Evolutionary conservation across 2,113 vertebrate species (phyloP), one percentile per base, ranked within the genome.

Genomic region (Dermatemys mawii): DNA sequence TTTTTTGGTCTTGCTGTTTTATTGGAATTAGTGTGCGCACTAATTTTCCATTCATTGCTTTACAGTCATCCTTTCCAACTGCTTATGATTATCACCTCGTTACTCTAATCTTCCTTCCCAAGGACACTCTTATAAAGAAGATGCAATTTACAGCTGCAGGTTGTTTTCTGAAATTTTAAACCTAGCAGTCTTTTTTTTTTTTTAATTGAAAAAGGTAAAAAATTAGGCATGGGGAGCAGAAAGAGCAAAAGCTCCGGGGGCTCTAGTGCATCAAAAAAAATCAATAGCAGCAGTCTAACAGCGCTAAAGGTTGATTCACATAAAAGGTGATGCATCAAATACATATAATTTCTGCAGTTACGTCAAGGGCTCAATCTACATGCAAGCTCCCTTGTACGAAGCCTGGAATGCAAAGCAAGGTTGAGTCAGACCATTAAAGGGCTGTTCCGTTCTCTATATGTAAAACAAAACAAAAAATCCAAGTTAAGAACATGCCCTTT

Each of bases 201-300:
- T 91, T 88, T 91, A 27, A 83, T 96, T 90, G 90, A 70, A 92
- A 95, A 90, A 70, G 26, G 85, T 93, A 96, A 89, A 44, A 24
- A 89, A 75, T 35, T 70, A 86, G 35, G 44, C 70, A 60, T 29
- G 70, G 19, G 55, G 84, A 92, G 78, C 10, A 90, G 49, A 93
- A 46, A 88, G 73, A 93, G 95, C 81, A 32, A 93, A 95, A 86
- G 81, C 82, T 92, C 86, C 78, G 2, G 83, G 63, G 73, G 53
- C 5, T 86, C 46, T 81, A 90, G 44, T 49, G 86, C 55, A 79
- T 38, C 88, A 35, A n/a, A 53, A 88, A 90, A 90, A 93, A 53
- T 81, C 32, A 53, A 78, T 55, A 78, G 32, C 79, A 89, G 41
- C 41, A 87, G 78, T 50, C 91, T 81, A 96, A 90, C 67, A 86